Conservation (phyloP, 2,797 vertebrate species). For the Otolemur crassicaudatus region DNA sequence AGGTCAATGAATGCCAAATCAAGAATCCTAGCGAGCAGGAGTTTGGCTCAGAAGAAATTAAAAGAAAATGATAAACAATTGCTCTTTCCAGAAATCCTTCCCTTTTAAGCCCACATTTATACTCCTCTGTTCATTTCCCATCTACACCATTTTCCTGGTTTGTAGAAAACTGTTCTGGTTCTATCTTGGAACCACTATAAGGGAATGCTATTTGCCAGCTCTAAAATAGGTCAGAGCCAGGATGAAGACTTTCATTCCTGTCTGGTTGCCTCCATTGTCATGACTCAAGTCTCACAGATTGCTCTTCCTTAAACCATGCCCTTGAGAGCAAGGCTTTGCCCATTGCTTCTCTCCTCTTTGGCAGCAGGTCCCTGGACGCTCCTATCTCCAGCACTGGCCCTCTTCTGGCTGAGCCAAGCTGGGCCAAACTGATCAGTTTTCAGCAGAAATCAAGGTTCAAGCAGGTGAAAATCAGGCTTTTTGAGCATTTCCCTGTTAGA, state of each 20-base stretch:
- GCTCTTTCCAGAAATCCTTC: slow-evolving; percentile 29
- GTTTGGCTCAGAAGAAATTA: neutral
- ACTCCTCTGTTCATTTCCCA: neutral
- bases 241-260: slow-evolving; percentile 37
- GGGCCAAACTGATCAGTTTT: neutral
- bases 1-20: slow-evolving; percentile 42
- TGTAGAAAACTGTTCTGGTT: slow-evolving; percentile 46
- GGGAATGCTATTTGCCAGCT: neutral
- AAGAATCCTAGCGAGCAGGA: slow-evolving; percentile 10
- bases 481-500: neutral
- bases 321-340: neutral
- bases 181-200: slow-evolving; percentile 7
- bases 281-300: neutral
- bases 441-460: neutral
- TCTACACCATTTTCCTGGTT: slow-evolving; percentile 12
- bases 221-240: slow-evolving; percentile 45
- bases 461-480: slow-evolving; percentile 25
- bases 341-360: slow-evolving; percentile 3
- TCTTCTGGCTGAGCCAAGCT: neutral
- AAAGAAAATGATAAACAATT: neutral
- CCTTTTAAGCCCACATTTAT: neutral
- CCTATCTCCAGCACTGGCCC: neutral
- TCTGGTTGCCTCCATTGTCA: slow-evolving; percentile 28
- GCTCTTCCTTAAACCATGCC: slow-evolving; percentile 36
- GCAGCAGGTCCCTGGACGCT: neutral